A percentile compares a stretch with the other conserved stretches of the same genome.
These are phyloP conservation scores for Bovichtus diacanthus DNA, from an alignment of 2,797 vertebrate species.

Conservation along the genomic window DNA sequence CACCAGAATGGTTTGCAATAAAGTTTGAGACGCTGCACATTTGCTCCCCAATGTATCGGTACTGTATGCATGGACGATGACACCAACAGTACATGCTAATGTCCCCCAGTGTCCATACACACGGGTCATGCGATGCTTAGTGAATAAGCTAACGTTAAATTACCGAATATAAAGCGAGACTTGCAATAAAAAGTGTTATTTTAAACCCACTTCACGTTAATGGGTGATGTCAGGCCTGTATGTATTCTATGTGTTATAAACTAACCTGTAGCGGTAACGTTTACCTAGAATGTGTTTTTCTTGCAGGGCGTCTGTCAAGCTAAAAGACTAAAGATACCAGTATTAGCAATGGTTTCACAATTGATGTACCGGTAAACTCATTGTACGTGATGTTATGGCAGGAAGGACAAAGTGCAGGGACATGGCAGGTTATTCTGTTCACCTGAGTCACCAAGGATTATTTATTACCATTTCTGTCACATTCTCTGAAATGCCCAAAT, in stretches of 20 bases:
- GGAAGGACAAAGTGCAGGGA: conserved; percentile 71
- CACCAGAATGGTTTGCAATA: conserved; percentile 26
- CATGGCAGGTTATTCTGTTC: conserved; percentile 51
- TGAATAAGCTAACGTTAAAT: conserved; percentile 1
- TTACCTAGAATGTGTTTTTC: background rate
- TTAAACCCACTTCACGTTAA: background rate
- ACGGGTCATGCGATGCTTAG: background rate
- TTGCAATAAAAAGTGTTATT: background rate
- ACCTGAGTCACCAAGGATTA: conserved; percentile 13
- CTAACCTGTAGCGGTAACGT: background rate
- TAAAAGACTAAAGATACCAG: background rate
- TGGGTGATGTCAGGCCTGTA: conserved; percentile 1
- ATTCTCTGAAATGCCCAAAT: background rate
- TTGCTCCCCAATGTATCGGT: background rate
- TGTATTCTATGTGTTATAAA: background rate
- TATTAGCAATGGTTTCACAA: background rate
- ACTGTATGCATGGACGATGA: background rate
- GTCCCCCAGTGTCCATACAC: background rate
- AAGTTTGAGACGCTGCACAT: conserved; percentile 62
- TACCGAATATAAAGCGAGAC: background rate
- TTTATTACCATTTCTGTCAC: background rate
- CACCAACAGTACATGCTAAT: background rate
- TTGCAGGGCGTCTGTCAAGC: background rate
- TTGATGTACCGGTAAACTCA: conserved; percentile 10
- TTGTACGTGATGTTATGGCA: conserved; percentile 14